Evolutionary conservation across 2,888 invertebrate genomes (phyloP).

Genomic region (Amiota communis): DNA sequence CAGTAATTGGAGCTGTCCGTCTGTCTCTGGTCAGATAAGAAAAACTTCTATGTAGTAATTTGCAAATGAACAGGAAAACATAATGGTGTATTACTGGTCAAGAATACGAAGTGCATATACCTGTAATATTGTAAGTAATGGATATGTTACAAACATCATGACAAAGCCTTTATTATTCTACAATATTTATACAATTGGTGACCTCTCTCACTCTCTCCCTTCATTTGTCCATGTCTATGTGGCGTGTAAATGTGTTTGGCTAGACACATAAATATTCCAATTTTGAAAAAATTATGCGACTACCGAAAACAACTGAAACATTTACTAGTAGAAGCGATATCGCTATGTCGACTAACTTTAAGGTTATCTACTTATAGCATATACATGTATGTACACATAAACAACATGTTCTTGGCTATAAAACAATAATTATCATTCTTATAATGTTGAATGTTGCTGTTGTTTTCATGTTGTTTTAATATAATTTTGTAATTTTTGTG

Average conservation of each 20-base stretch:
- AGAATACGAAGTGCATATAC: too few species aligned
- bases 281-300: slow-evolving; percentile 66
- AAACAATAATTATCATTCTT: slow-evolving; percentile 22
- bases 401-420: background rate
- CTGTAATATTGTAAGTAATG: too few species aligned
- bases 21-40: too few species aligned
- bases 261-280: slow-evolving; percentile 69
- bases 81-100: too few species aligned
- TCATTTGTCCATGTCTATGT: slow-evolving; percentile 29
- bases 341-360: background rate
- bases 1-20: too few species aligned
- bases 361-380: too few species aligned
- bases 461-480: background rate
- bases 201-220: background rate
- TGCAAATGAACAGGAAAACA: too few species aligned
- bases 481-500: slow-evolving; percentile 11
- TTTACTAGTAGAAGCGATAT: background rate
- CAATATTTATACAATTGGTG: too few species aligned
- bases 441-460: background rate
- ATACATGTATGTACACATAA: too few species aligned
- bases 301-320: slow-evolving; percentile 42
- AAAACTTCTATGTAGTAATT: too few species aligned
- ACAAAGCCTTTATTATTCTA: too few species aligned
- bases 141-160: slow-evolving; percentile 6
- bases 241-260: slow-evolving; percentile 47